These are phyloP conservation scores for Ceramica pisi DNA, from an alignment of 2,888 invertebrate genomes.

Conservation along the genomic window DNA sequence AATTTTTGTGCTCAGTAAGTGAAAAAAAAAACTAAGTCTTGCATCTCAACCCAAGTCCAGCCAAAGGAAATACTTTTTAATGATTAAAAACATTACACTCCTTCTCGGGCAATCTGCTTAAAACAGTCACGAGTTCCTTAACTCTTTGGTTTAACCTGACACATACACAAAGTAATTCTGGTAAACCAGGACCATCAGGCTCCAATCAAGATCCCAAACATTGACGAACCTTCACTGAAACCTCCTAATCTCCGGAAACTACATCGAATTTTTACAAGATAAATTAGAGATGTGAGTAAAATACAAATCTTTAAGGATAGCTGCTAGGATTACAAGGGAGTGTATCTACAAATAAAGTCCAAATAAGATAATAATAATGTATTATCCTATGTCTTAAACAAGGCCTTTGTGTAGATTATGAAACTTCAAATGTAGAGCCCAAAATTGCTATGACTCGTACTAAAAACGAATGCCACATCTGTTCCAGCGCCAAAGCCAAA, in stretches of 20 bases:
- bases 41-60: not conserved
- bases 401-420: too few species aligned
- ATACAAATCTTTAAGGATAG: not conserved
- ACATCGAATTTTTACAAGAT: conserved; percentile 20
- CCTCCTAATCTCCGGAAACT: not conserved
- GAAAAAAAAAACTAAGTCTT: too few species aligned
- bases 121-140: not conserved
- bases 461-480: not conserved
- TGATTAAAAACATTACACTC: too few species aligned
- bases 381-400: too few species aligned
- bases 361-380: not conserved
- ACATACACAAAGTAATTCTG: conserved; percentile 31
- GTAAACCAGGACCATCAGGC: conserved; percentile 40
- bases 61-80: too few species aligned
- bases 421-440: too few species aligned
- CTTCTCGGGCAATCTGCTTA: not conserved
- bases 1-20: too few species aligned
- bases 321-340: not conserved
- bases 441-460: not conserved
- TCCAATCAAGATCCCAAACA: conserved; percentile 28
- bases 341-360: not conserved
- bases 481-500: conserved; percentile 77
- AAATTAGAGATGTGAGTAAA: conserved; percentile 28
- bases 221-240: conserved; percentile 4
- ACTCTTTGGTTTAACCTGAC: not conserved